These are phyloP conservation scores for Pteropus alecto DNA, from an alignment of 2,113 vertebrate species.

Conservation along the genomic window DNA sequence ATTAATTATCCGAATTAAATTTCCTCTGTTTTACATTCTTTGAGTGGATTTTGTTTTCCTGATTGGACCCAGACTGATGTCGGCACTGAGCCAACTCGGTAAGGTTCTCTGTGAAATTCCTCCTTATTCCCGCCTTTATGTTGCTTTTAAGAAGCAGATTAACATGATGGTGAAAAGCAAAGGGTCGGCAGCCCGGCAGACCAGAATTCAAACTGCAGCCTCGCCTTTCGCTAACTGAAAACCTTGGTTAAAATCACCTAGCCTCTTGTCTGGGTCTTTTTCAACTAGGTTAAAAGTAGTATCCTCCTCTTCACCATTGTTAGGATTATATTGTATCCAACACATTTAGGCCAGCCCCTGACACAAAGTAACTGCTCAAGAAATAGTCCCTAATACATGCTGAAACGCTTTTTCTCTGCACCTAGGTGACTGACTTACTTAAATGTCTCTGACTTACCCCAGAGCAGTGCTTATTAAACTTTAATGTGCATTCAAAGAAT, in stretches of 20 bases:
- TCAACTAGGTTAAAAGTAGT: neutral
- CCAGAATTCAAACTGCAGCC: neutral
- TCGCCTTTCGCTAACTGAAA: neutral
- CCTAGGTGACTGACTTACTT: neutral
- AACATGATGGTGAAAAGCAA: neutral
- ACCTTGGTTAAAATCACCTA: neutral
- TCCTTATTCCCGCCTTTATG: neutral
- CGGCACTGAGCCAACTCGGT: neutral
- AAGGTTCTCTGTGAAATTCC: conserved; percentile 18
- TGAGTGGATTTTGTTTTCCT: neutral
- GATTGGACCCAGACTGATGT: neutral
- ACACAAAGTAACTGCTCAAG: neutral
- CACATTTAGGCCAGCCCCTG: neutral
- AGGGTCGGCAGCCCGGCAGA: neutral
- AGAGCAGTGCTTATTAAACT: neutral
- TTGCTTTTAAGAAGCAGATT: neutral
- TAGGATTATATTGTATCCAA: neutral
- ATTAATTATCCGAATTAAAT: conserved; percentile 3
- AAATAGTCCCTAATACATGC: neutral
- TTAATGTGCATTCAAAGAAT: neutral
- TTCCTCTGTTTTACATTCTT: conserved; percentile 34
- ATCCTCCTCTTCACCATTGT: neutral
- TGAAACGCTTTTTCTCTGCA: neutral
- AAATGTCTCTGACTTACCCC: neutral
- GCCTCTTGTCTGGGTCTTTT: neutral